Evolutionary conservation across 2,797 vertebrate species (phyloP).

Genomic region (Phaenicophaeus curvirostris): DNA sequence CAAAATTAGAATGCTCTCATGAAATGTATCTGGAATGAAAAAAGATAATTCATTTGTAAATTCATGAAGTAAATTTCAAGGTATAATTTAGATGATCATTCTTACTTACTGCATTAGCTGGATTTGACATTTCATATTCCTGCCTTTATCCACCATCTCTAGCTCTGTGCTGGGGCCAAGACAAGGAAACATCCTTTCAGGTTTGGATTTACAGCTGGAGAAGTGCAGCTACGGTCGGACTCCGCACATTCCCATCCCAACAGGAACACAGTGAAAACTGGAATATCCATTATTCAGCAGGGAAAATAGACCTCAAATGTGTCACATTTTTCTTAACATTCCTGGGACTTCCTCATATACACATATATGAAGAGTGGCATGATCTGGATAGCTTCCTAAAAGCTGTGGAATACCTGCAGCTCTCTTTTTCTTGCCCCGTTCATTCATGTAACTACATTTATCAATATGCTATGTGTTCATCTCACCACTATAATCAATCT

Average conservation of each 20-base stretch:
- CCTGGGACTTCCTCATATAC: no score
- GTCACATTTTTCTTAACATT: no score
- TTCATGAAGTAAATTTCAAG: background rate
- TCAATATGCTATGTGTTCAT: slow-evolving; percentile 42
- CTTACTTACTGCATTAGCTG: background rate
- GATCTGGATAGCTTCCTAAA: no score
- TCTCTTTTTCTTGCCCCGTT: slow-evolving; percentile 36
- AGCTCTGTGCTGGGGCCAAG: background rate
- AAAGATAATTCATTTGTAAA: background rate
- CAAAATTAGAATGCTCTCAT: background rate
- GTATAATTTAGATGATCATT: background rate
- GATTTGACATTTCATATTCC: background rate
- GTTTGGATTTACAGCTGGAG: no score
- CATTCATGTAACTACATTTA: slow-evolving; percentile 57
- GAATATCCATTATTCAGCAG: no score
- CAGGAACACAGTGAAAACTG: no score
- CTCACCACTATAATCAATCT: slow-evolving; percentile 18
- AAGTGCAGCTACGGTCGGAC: no score
- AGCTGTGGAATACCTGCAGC: no score
- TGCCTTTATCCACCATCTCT: background rate
- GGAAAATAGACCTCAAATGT: no score
- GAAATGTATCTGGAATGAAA: background rate
- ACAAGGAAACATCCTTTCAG: no score
- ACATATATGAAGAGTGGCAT: no score
- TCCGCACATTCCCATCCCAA: no score